A percentile compares a stretch with the other conserved stretches of the same genome.
These are phyloP conservation scores for Penaeus japonicus DNA, from an alignment of 1,140 invertebrate genomes.

Conservation along the genomic window DNA sequence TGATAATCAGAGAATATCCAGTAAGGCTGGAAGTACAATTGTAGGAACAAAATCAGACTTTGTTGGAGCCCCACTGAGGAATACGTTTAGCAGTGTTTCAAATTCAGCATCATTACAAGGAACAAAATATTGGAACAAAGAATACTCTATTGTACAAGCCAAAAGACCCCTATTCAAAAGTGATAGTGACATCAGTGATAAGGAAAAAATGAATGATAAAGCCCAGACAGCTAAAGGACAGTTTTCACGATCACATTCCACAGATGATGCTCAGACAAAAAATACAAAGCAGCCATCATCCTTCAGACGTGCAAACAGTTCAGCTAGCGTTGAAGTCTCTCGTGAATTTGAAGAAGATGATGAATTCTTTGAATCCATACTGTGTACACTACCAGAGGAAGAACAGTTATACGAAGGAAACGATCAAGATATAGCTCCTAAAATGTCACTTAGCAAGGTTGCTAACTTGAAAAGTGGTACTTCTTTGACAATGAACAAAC, in stretches of 20 bases:
- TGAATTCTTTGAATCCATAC: constrained; percentile 22
- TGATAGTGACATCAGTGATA: too few relatives aligned
- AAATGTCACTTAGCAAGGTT: background rate
- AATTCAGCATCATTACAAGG: background rate
- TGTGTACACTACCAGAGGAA: constrained; percentile 10
- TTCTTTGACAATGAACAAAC: too few relatives aligned
- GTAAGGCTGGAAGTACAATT: too few relatives aligned
- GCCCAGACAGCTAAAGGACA: background rate
- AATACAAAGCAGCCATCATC: background rate
- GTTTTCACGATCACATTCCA: constrained; percentile 21
- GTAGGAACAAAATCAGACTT: too few relatives aligned
- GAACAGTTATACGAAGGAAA: background rate
- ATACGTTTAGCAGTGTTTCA: background rate
- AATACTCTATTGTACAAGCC: too few relatives aligned
- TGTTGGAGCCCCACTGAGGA: background rate
- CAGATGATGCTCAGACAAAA: background rate
- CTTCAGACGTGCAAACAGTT: constrained; percentile 1
- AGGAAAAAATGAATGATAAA: background rate
- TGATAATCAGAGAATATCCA: too few relatives aligned
- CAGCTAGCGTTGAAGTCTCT: background rate
- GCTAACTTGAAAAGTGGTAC: too few relatives aligned
- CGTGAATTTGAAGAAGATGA: constrained; percentile 21
- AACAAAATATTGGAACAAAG: background rate
- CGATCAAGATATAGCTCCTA: too few relatives aligned
- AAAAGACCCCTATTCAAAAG: too few relatives aligned